These are phyloP conservation scores for Agrypnia vestita DNA, from an alignment of 1,140 invertebrate species.

Conservation along the genomic window DNA sequence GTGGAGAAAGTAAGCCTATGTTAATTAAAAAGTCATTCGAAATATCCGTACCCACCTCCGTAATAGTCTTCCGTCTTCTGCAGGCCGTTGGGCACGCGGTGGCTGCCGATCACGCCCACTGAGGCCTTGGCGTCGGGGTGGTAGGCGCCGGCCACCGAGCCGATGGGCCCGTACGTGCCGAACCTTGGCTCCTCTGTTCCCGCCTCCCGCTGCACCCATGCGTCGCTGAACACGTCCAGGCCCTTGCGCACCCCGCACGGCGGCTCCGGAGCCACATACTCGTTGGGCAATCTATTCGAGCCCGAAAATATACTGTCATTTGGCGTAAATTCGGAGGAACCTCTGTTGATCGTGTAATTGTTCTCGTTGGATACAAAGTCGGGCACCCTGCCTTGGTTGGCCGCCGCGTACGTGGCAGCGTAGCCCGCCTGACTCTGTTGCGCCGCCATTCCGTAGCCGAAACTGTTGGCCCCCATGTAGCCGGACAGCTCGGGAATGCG, in stretches of 20 bases:
- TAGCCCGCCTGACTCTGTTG: background rate
- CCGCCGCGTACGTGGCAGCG: background rate
- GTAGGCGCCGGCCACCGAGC: background rate
- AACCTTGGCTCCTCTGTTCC: background rate
- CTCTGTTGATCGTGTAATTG: background rate
- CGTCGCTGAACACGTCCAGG: background rate
- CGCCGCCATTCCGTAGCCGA: background rate
- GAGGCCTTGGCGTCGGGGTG: background rate
- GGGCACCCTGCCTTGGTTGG: background rate
- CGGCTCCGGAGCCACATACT: no score
- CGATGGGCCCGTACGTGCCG: constrained; percentile 30
- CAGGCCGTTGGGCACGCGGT: constrained; percentile 51
- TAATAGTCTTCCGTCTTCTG: constrained; percentile 46
- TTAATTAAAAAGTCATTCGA: constrained; percentile 20
- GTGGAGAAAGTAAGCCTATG: background rate
- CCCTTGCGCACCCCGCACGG: no score
- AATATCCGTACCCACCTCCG: constrained; percentile 48
- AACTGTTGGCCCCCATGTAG: constrained; percentile 3
- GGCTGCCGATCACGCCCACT: constrained; percentile 53
- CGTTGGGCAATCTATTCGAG: no score
- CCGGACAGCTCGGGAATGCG: background rate
- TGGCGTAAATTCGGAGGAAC: background rate
- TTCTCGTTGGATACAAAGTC: background rate
- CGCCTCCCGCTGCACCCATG: background rate
- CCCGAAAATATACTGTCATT: background rate